phyloP scores from a whole-genome alignment of 2,113 vertebrate species.

The Stegostoma tigrinum region DNA sequence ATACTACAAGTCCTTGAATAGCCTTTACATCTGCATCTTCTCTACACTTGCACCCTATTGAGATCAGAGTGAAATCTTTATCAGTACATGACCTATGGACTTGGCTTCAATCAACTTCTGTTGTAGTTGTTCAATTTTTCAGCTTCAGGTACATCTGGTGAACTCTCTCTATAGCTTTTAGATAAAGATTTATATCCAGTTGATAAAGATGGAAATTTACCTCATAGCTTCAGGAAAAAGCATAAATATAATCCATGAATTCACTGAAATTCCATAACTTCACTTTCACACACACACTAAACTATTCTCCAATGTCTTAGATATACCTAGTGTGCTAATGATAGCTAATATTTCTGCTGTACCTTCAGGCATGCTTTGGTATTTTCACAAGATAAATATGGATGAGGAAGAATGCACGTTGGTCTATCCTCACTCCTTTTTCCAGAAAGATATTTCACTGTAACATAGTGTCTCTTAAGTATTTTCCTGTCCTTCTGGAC shows the following conservation, averaged over 20 bases:
- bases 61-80: too few species aligned
- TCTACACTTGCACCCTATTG: too few species aligned
- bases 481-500: neutral
- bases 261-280: neutral
- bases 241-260: neutral
- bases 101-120: too few species aligned
- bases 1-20: too few species aligned
- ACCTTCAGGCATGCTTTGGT: neutral
- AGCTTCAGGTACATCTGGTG: too few species aligned
- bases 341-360: neutral
- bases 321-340: neutral
- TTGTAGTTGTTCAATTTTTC: too few species aligned
- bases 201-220: slow-evolving; percentile 1
- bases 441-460: neutral
- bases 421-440: neutral
- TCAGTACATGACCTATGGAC: too few species aligned
- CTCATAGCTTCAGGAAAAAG: neutral
- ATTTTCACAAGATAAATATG: slow-evolving; percentile 15
- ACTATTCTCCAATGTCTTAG: too few species aligned
- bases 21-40: too few species aligned
- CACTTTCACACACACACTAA: neutral
- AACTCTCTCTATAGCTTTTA: neutral
- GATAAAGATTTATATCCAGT: neutral
- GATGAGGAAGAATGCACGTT: neutral
- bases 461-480: neutral